Base-by-base conservation (phyloP, 2,113 vertebrate species). In the Onychorhynchus coronatus region DNA sequence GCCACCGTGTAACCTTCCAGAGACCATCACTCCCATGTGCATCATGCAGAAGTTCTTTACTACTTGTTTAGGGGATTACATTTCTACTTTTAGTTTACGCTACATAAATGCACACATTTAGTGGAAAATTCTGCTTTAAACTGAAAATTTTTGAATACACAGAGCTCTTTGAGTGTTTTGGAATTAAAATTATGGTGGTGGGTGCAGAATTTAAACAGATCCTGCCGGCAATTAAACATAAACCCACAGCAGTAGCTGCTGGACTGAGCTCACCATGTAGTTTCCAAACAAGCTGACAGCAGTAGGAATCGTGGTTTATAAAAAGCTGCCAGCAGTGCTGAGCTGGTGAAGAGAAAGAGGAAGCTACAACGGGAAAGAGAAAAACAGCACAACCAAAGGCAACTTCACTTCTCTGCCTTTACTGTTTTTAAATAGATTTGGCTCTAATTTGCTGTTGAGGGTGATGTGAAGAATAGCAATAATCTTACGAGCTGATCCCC, bases 261-360 rank as follows among this genome's bases (percentile, higher is more conserved):
- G 75, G 81, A 89, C 86, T 91, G 76, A 97, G 94, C 93, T 96
- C 87, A 96, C 94, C 76, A 84, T 84, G 55, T 79, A 79, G 92
- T 90, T 96, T 95, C 95, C 96, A 95, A 97, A 96, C 84, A 96
- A 97, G 97, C 97, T 97, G 97, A 97, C 96, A 94, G 76, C 95
- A 97, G 97, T 96, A 97, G 96, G 97, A 97, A 97, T 97, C 59
- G 44, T 94, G 93, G 96, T 97, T 97, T 97, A 97, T 97, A 97
- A 97, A 97, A 97, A 97, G 97, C 94, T 96, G 88, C 97, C 70
- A 95, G 88, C 97, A 96, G 62, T 97, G 97, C 97, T 97, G 97
- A 97, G 97, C 95, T 97, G 96, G 96, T 97, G 97, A 97, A 97
- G 96, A 97, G 95, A 97, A 97, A 97, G 96, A 96, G 97, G 97